Base-by-base conservation (phyloP, 2,113 vertebrate species). In the Hypomesus transpacificus region DNA sequence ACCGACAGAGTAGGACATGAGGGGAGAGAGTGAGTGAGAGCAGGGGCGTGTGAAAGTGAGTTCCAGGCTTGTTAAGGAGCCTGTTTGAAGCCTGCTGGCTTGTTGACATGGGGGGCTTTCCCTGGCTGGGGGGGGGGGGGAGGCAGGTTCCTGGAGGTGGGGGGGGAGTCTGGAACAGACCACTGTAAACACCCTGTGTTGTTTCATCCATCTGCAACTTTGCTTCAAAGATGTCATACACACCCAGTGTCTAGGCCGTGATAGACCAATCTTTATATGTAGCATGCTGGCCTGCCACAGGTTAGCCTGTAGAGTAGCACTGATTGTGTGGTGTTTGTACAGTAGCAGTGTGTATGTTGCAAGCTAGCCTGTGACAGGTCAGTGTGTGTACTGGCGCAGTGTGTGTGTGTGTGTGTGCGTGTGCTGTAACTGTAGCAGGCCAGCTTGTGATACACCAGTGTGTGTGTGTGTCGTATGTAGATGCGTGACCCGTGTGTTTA, bases 401-500 rank as follows among this genome's bases (percentile, higher is more conserved):
- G 68, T 18, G 68, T 34, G 67, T 53, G 51, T 68, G 70, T 26
- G 58, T 21, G 67, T 18, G 67, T 34, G 67, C 53, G 70, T 26
- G 58, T 20, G 14, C 21, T 5, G 20, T 59, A 59, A 59, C n/a
- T 59, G 22, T 13, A 24, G 8, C 24, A 60, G 58, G 1, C 22
- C 5, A 60, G 58, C 24, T 20, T 21, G n/a, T 20, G 39, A 53
- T 1, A 1, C n/a, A 20, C 57, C 1, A 14, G 17, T 18, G 67
- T 17, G 67, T 34, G 66, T 52, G 50, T 68, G 70, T 26, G 58
- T 21, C 21, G 4, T 21, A 51, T 71, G 62, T 66, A 75, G 77
- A 14, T 70, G 66, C n/a, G 20, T 69, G 76, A 63, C 76, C 20
- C 9, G 17, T 16, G 52, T 85, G 84, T 91, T 87, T 88, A 63